phyloP scores from a whole-genome alignment of 2,797 vertebrate species.

The Pseudopleuronectes americanus region DNA sequence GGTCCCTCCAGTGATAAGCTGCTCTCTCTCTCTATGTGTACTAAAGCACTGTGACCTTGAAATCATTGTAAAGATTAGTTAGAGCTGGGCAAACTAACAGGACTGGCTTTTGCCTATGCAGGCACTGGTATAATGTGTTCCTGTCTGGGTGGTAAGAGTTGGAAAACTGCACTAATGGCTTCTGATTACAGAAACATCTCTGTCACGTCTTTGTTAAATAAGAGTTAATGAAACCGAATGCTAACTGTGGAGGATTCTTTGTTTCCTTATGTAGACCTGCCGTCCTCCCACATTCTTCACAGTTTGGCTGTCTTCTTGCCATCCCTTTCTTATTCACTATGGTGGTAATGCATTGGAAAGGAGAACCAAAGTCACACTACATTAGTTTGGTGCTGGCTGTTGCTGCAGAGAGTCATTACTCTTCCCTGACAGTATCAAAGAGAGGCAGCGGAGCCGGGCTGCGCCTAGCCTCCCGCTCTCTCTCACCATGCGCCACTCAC shows the following conservation, averaged over 20 bases:
- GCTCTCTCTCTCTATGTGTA: slow-evolving; percentile 41
- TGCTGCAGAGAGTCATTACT: slow-evolving; percentile 86
- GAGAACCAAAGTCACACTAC: slow-evolving; percentile 85
- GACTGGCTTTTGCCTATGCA: slow-evolving; percentile 33
- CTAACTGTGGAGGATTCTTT: slow-evolving; percentile 51
- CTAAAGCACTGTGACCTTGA: slow-evolving; percentile 66
- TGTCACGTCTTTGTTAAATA: slow-evolving; percentile 47
- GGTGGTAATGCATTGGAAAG: slow-evolving; percentile 81
- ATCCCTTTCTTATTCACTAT: slow-evolving; percentile 69
- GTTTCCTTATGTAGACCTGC: slow-evolving; percentile 33
- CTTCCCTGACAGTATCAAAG: slow-evolving; percentile 87
- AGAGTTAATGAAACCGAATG: slow-evolving; percentile 48
- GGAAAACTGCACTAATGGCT: slow-evolving; percentile 25
- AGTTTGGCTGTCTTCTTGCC: slow-evolving; percentile 63
- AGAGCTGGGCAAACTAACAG: slow-evolving; percentile 47
- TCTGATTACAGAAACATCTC: slow-evolving; percentile 40
- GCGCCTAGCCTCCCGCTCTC: slow-evolving; percentile 60
- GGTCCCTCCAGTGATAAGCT: slow-evolving; percentile 56
- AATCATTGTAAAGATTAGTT: slow-evolving; percentile 65
- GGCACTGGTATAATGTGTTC: slow-evolving; percentile 21
- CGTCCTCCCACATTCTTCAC: slow-evolving; percentile 43
- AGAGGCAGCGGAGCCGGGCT: slow-evolving; percentile 74
- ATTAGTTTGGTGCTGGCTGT: slow-evolving; percentile 83
- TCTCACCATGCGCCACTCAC: slow-evolving; percentile 78
- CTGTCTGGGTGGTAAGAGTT: slow-evolving; percentile 33